Conservation (phyloP, 2,888 invertebrate species). For the Amphipyra berbera region DNA sequence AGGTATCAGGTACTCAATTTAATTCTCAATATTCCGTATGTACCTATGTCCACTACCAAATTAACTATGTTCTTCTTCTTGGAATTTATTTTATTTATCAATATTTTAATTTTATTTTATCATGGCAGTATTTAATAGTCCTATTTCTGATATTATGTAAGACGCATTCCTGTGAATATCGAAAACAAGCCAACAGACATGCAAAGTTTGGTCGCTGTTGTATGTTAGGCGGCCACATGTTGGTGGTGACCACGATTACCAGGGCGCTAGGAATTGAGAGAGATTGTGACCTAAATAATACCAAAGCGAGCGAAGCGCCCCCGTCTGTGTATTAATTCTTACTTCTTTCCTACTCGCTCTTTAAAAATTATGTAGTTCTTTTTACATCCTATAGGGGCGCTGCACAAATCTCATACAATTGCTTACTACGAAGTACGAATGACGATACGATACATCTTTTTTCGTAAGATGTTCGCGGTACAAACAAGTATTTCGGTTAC, state of each 20-base stretch:
- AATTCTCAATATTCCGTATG: no score
- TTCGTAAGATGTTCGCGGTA: no score
- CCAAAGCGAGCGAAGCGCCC: neutral
- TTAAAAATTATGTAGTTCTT: neutral
- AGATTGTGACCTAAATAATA: constrained; percentile 1
- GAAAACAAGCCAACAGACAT: neutral
- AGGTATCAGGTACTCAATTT: no score
- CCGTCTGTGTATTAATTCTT: neutral
- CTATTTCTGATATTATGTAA: no score
- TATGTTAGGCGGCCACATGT: constrained; percentile 57
- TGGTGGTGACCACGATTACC: constrained; percentile 53
- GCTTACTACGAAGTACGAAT: no score
- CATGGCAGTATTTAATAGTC: no score
- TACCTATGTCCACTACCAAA: neutral
- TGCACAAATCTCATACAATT: neutral
- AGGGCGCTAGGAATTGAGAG: constrained; percentile 36
- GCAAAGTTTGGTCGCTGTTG: constrained; percentile 10
- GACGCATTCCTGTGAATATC: no score
- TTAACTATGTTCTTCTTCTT: no score
- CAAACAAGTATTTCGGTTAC: constrained; percentile 33
- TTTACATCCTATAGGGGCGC: neutral
- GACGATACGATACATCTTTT: no score
- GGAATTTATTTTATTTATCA: no score
- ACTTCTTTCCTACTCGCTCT: neutral
- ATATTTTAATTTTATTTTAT: no score